These are phyloP conservation scores for Conchocele bisecta DNA, from an alignment of 2,888 invertebrate genomes.

Conservation along the genomic window DNA sequence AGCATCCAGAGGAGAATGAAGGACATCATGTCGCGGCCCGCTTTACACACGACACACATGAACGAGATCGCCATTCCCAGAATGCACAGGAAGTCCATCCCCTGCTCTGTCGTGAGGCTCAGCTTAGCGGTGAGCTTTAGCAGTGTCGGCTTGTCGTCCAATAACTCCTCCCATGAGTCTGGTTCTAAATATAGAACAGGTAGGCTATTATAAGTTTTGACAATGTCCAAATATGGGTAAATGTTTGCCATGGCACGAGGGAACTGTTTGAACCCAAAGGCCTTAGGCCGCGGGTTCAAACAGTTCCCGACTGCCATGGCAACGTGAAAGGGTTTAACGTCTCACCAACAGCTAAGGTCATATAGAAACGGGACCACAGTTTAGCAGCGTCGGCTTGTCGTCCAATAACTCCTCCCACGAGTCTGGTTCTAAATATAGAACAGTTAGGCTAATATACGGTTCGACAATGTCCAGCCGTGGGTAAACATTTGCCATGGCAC, in stretches of 20 bases:
- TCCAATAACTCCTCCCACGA: slow-evolving; percentile 74
- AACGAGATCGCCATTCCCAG: slow-evolving; percentile 87
- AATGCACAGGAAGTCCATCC: slow-evolving; percentile 88
- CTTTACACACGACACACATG: slow-evolving; percentile 84
- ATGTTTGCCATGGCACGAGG: no score
- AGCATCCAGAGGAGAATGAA: slow-evolving; percentile 88
- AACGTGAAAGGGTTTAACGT: no score
- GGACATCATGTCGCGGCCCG: slow-evolving; percentile 84
- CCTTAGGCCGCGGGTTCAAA: no score
- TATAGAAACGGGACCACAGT: no score
- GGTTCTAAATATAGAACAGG: slow-evolving; percentile 52
- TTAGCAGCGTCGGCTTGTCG: slow-evolving; percentile 87
- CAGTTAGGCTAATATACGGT: background rate
- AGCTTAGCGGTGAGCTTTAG: slow-evolving; percentile 88
- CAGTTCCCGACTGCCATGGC: no score
- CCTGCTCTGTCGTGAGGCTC: slow-evolving; percentile 87
- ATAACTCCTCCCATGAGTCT: slow-evolving; percentile 70
- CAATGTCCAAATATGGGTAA: no score
- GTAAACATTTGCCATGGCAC: no score
- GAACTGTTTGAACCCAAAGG: no score
- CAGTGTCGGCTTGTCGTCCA: slow-evolving; percentile 86
- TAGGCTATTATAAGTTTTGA: no score
- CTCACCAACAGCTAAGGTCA: no score
- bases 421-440: slow-evolving; percentile 54
- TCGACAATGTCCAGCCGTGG: no score